These are phyloP conservation scores for Halocynthia aurantium DNA, from an alignment of 23 tunicate species.

Conservation along the genomic window DNA sequence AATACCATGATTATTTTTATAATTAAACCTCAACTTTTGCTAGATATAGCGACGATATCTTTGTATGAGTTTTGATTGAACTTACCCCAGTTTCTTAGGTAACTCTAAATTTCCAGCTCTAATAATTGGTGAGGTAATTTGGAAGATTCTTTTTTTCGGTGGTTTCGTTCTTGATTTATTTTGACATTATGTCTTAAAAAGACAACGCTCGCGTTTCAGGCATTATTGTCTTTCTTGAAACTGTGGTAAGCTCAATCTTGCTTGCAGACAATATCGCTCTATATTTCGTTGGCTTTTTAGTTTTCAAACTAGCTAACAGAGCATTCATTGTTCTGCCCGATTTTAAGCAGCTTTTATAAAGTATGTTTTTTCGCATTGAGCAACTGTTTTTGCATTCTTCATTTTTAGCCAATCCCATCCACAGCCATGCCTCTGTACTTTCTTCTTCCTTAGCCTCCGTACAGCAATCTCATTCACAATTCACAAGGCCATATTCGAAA, in stretches of 20 bases:
- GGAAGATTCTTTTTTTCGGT: no score
- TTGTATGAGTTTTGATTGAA: neutral
- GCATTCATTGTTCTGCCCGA: neutral
- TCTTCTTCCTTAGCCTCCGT: no score
- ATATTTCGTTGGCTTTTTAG: neutral
- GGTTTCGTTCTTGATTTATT: no score
- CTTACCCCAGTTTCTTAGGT: constrained; percentile 23
- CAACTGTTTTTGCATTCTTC: constrained; percentile 14
- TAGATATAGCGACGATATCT: no score
- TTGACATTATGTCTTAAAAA: no score
- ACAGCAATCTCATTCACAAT: no score
- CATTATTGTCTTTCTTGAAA: neutral
- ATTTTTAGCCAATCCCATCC: constrained; percentile 7
- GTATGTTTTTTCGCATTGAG: neutral
- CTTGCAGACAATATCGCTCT: neutral
- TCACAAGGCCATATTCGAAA: no score
- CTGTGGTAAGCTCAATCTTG: constrained; percentile 21
- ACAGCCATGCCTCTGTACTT: neutral
- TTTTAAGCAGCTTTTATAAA: neutral
- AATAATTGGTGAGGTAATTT: no score
- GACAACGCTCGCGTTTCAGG: neutral
- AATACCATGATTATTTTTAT: no score
- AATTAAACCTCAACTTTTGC: no score
- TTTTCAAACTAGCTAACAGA: neutral
- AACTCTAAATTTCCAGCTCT: no score